A percentile compares a stretch with the other conserved stretches of the same genome.
phyloP scores from a whole-genome alignment of 2,113 vertebrate species.

The Urocolius indicus region DNA sequence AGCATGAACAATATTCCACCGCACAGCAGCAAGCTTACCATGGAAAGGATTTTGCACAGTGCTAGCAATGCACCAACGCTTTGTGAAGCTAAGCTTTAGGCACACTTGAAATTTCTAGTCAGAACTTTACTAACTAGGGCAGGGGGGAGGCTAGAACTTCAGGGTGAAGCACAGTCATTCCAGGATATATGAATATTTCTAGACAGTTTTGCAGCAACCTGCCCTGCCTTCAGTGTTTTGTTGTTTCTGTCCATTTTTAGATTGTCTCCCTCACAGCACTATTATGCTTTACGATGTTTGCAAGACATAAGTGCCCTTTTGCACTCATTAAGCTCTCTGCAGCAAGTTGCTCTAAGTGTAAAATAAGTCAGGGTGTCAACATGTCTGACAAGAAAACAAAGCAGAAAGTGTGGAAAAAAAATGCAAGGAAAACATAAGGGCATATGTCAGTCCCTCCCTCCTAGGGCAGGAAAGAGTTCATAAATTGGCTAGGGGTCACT shows the following conservation, averaged over 20 bases:
- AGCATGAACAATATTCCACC: neutral
- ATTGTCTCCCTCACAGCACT: neutral
- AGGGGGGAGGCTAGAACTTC: neutral
- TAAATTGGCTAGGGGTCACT: neutral
- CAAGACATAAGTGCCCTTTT: conserved; percentile 7
- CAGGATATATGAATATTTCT: neutral
- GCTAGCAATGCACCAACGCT: neutral
- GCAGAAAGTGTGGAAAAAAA: neutral
- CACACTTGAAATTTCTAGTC: neutral
- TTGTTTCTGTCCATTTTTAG: neutral
- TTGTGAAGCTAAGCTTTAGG: neutral
- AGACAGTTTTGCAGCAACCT: neutral
- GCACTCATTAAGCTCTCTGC: conserved; percentile 47
- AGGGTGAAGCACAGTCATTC: neutral
- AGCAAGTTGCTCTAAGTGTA: conserved; percentile 28
- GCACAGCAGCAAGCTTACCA: neutral
- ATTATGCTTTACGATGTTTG: neutral
- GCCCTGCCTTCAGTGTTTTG: neutral
- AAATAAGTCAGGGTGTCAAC: conserved; percentile 19
- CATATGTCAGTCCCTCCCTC: neutral
- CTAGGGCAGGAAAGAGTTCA: neutral
- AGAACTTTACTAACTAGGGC: neutral
- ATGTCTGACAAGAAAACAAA: neutral
- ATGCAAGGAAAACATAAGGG: neutral
- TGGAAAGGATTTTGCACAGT: neutral